Evolutionary conservation across 2,888 invertebrate species (phyloP).

Genomic region (Aradus depressus): DNA sequence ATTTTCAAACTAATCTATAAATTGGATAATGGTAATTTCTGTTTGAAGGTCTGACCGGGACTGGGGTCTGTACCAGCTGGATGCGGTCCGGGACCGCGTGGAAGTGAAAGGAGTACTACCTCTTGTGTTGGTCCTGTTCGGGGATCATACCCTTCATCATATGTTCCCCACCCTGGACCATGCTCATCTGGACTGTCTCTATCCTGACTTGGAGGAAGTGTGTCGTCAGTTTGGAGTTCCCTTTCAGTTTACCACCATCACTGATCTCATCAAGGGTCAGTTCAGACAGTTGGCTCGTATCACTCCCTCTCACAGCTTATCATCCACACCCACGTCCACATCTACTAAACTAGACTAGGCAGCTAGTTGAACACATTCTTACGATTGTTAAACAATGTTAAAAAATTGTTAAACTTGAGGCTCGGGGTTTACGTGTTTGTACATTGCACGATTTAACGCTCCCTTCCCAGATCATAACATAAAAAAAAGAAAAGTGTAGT

Average conservation of each 20-base stretch:
- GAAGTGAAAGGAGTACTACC: slow-evolving; percentile 55
- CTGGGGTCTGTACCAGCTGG: slow-evolving; percentile 68
- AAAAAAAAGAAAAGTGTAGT: no score
- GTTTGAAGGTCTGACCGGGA: slow-evolving; percentile 41
- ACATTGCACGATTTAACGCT: no score
- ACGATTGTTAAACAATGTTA: no score
- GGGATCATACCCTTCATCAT: slow-evolving; percentile 69
- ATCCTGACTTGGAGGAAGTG: slow-evolving; percentile 50
- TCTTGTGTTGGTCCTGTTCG: slow-evolving; percentile 58
- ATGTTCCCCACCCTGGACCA: slow-evolving; percentile 72
- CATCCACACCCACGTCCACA: no score
- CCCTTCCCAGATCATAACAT: no score
- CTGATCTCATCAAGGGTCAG: slow-evolving; percentile 54
- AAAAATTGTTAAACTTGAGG: no score
- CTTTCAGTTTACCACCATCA: slow-evolving; percentile 41
- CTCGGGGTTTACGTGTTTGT: no score
- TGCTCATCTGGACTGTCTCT: slow-evolving; percentile 52
- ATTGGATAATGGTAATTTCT: no score
- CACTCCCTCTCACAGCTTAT: no score
- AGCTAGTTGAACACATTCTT: no score
- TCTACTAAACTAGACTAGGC: no score
- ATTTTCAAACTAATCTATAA: no score
- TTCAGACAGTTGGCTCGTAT: slow-evolving; percentile 44
- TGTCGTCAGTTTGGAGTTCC: slow-evolving; percentile 51
- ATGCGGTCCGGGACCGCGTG: slow-evolving; percentile 58